A percentile compares a stretch with the other conserved stretches of the same genome.
These are phyloP conservation scores for Suricata suricatta DNA, from an alignment of 2,113 vertebrate genomes.

Conservation along the genomic window DNA sequence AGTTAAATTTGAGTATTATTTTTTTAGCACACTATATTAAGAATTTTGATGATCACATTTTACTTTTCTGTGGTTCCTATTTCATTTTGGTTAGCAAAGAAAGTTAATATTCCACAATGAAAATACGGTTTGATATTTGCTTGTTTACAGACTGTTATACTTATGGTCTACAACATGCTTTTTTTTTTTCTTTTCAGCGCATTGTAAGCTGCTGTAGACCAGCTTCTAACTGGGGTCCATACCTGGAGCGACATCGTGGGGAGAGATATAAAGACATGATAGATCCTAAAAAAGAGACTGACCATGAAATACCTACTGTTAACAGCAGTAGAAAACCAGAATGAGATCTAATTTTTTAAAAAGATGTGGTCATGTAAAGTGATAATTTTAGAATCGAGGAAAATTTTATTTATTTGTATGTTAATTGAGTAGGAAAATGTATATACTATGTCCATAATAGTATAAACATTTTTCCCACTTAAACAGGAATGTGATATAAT, in stretches of 20 bases:
- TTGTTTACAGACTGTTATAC: not conserved
- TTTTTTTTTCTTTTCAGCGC: slow-evolving; percentile 85
- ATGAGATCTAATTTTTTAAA: slow-evolving; percentile 51
- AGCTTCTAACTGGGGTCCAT: slow-evolving; percentile 92
- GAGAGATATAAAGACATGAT: slow-evolving; percentile 87
- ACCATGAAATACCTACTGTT: slow-evolving; percentile 83
- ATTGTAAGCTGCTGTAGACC: slow-evolving; percentile 87
- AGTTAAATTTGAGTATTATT: slow-evolving; percentile 14
- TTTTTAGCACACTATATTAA: not conserved
- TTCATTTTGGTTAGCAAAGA: slow-evolving; percentile 16
- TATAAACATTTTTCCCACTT: not conserved
- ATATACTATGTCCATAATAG: not conserved
- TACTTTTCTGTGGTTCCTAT: not conserved
- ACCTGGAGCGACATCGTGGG: slow-evolving; percentile 89
- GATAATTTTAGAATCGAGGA: not conserved
- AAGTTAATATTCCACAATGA: slow-evolving; percentile 13
- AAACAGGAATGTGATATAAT: slow-evolving; percentile 61
- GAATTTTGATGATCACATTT: not conserved
- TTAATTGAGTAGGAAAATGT: slow-evolving; percentile 25
- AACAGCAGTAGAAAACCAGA: slow-evolving; percentile 55
- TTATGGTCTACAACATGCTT: slow-evolving; percentile 15
- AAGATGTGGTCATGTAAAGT: not conserved
- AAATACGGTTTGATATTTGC: not conserved
- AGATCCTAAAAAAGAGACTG: slow-evolving; percentile 67
- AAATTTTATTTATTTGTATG: slow-evolving; percentile 74